Evolutionary conservation across 2,113 vertebrate genomes (phyloP), one percentile per base, ranked within the genome.

Genomic region (Sinocyclocheilus maitianheensis): DNA sequence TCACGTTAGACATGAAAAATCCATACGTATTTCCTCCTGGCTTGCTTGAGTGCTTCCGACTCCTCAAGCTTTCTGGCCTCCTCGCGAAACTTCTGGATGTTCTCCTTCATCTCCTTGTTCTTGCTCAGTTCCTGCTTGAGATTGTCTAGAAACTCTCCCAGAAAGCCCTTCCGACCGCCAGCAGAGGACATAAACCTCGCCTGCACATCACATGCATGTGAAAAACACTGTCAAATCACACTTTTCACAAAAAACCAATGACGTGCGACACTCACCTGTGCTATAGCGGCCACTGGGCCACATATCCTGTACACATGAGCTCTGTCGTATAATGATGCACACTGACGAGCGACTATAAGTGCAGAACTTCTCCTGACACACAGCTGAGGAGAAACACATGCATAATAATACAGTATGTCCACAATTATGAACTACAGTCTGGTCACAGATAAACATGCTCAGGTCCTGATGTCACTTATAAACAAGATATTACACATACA

Each of bases 81-180:
- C 0, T 98, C 97, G 0, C 98, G 92, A 86, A 99, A 99, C 83
- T 97, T 99, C 88, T 96, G 95, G 1, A 99, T 98, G 87, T 94
- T 99, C 85, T 99, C 97, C 90, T 96, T 98, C 97, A 99, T 99
- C 92, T 99, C 98, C 60, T 98, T 98, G 93, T 97, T 98, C 87
- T 98, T 99, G 26, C 94, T 95, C 0, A 99, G 89, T 48, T 99
- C 98, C 89, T 98, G 97, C 37, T 97, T 99, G 82, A 99, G 92
- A 88, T 95, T 97, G 87, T 99, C 97, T 82, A 99, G 84, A 53
- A 99, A 96, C 12, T 97, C 97, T 0, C 97, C 96, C 4, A 99
- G 92, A 81, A 99, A 99, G 0, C 98, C 97, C 81, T 96, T 98
- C 72, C 96, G 95, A 62, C 95, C 94, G 13, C 95, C 89, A 13